Evolutionary conservation across 2,113 vertebrate genomes (phyloP).

Genomic region (Probosciger aterrimus): DNA sequence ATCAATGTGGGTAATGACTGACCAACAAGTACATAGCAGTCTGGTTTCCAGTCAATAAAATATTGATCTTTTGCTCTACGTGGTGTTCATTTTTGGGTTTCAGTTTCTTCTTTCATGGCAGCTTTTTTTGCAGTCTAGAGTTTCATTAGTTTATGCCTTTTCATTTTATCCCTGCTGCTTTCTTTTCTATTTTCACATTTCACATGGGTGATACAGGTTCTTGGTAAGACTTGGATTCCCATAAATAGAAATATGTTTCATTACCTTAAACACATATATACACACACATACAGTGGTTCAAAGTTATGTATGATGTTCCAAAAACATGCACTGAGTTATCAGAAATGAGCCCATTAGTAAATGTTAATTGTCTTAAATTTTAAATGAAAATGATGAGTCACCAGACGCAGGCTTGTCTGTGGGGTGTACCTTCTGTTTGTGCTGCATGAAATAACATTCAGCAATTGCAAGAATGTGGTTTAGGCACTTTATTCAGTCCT

Average conservation of each 20-base stretch:
- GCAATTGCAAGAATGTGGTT: not conserved
- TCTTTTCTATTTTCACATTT: not conserved
- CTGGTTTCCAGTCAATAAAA: conserved; percentile 31
- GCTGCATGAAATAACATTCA: not conserved
- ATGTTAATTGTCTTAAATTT: not conserved
- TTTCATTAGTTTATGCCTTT: conserved; percentile 4
- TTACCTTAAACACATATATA: not conserved
- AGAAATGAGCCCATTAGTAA: not conserved
- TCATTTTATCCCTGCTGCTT: not conserved
- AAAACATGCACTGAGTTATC: not conserved
- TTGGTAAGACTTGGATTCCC: not conserved
- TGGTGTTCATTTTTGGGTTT: not conserved
- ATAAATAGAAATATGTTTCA: conserved; percentile 22
- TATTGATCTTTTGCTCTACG: not conserved
- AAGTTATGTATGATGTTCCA: not conserved
- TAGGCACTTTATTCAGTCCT: not conserved
- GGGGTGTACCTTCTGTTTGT: not conserved
- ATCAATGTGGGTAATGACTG: not conserved
- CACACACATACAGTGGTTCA: not conserved
- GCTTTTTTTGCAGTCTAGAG: not conserved
- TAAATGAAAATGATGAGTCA: not conserved
- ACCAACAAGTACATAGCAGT: not conserved
- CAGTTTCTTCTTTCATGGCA: not conserved
- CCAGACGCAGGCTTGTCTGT: not conserved
- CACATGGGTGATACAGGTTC: not conserved